Evolutionary conservation across 1,140 invertebrate genomes (phyloP).

Genomic region (Drosophila albomicans): DNA sequence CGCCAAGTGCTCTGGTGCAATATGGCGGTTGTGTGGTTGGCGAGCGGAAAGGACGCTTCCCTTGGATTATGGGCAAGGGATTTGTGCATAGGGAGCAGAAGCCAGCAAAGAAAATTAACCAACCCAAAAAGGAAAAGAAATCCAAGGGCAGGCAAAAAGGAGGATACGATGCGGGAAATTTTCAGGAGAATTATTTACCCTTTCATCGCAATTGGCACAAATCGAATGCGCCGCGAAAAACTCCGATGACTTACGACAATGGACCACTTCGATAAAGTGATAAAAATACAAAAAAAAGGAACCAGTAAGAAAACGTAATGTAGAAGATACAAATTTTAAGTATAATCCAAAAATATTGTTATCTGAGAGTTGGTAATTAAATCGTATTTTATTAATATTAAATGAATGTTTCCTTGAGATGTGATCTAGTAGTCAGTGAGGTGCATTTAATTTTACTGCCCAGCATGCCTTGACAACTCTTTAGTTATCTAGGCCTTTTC

Average conservation of each 20-base stretch:
- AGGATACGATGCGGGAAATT: background rate
- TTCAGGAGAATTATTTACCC: background rate
- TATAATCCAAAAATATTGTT: slow-evolving; percentile 3
- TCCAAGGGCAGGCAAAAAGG: slow-evolving; percentile 19
- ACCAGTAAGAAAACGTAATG: too few species aligned
- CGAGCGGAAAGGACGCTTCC: slow-evolving; percentile 53
- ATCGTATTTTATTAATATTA: background rate
- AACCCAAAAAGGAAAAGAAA: slow-evolving; percentile 26
- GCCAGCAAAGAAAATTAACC: slow-evolving; percentile 28
- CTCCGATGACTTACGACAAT: background rate
- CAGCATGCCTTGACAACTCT: slow-evolving; percentile 1
- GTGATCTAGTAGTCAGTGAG: background rate
- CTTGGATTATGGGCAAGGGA: slow-evolving; percentile 63
- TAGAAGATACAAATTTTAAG: slow-evolving; percentile 15
- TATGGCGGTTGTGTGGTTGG: slow-evolving; percentile 56
- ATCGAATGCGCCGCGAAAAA: background rate
- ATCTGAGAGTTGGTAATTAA: background rate
- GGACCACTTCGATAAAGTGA: background rate
- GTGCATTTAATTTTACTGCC: slow-evolving; percentile 3
- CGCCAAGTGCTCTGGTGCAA: slow-evolving; percentile 57
- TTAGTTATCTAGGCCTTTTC: background rate
- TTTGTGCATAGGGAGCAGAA: slow-evolving; percentile 41
- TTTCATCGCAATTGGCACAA: slow-evolving; percentile 25
- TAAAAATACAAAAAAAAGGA: slow-evolving; percentile 7
- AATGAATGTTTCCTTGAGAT: background rate